These are phyloP conservation scores for Temnothorax nylanderi DNA, from an alignment of 1,140 invertebrate species.

Conservation along the genomic window DNA sequence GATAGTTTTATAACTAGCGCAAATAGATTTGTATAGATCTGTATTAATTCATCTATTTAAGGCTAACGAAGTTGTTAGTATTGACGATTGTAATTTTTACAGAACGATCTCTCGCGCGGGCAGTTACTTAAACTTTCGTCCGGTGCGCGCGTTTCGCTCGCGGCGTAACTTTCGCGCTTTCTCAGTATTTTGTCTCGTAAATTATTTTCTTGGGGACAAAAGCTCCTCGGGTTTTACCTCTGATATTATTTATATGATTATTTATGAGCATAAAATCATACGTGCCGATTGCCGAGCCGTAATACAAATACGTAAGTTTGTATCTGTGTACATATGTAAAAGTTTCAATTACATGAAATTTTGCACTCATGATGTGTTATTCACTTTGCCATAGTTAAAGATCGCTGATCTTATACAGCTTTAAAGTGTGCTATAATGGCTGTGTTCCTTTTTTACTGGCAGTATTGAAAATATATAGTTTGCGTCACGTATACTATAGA, in stretches of 20 bases:
- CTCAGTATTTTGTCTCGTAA: constrained; percentile 25
- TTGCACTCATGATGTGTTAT: not conserved
- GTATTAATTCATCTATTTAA: not conserved
- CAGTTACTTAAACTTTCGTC: constrained; percentile 22
- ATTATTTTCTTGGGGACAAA: not conserved
- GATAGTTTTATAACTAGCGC: constrained; percentile 37
- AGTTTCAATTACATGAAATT: constrained; percentile 8
- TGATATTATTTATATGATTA: constrained; percentile 21
- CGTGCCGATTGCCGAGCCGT: not conserved
- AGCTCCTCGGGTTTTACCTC: not conserved
- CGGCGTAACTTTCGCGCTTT: not conserved
- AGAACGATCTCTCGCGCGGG: not conserved
- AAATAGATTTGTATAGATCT: constrained; percentile 41
- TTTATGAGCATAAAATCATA: constrained; percentile 21
- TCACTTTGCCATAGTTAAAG: not conserved
- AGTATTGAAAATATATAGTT: no score
- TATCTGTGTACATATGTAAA: constrained; percentile 15
- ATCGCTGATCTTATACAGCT: not conserved
- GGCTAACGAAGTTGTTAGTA: not conserved
- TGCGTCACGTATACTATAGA: no score
- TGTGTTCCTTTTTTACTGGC: no score
- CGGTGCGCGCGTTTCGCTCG: not conserved
- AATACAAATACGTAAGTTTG: not conserved
- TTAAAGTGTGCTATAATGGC: not conserved
- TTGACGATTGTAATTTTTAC: not conserved